Conservation (phyloP, 2,888 invertebrate genomes). For the Torymus tubicola region DNA sequence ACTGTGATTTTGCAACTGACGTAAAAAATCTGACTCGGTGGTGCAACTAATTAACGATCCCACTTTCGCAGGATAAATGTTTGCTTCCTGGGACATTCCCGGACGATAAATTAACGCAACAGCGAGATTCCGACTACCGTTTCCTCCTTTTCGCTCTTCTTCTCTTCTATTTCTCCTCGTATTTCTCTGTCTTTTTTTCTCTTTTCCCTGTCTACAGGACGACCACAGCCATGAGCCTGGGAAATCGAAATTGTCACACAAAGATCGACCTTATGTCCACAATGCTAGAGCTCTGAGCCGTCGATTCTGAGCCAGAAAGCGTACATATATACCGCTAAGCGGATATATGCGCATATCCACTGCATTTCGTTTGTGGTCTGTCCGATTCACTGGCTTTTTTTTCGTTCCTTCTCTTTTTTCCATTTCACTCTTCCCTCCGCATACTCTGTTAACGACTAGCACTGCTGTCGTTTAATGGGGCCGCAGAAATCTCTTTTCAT, state of each 20-base stretch:
- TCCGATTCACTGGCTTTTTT: not conserved
- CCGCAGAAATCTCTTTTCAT: slow-evolving; percentile 50
- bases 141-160: not conserved
- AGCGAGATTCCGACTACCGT: not conserved
- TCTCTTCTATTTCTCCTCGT: not conserved
- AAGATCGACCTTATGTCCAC: slow-evolving; percentile 20
- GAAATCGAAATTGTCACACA: slow-evolving; percentile 32
- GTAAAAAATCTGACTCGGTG: too few species aligned
- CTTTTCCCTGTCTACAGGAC: not conserved
- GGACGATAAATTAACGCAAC: slow-evolving; percentile 33
- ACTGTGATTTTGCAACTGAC: too few species aligned
- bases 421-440: not conserved
- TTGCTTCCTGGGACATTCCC: not conserved
- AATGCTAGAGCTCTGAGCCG: not conserved
- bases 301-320: not conserved
- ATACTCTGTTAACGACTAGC: not conserved
- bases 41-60: slow-evolving; percentile 23
- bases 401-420: not conserved
- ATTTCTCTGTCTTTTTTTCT: too few species aligned
- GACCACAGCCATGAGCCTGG: not conserved
- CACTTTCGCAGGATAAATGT: not conserved
- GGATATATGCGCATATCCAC: not conserved
- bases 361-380: too few species aligned
- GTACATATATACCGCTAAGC: too few species aligned
- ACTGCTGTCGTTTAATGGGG: slow-evolving; percentile 47